Percentiles rank a stretch among this genome's conserved stretches.
These are phyloP conservation scores for Scaptomyza pallida DNA, from an alignment of 1,140 invertebrate species.

Conservation along the genomic window DNA sequence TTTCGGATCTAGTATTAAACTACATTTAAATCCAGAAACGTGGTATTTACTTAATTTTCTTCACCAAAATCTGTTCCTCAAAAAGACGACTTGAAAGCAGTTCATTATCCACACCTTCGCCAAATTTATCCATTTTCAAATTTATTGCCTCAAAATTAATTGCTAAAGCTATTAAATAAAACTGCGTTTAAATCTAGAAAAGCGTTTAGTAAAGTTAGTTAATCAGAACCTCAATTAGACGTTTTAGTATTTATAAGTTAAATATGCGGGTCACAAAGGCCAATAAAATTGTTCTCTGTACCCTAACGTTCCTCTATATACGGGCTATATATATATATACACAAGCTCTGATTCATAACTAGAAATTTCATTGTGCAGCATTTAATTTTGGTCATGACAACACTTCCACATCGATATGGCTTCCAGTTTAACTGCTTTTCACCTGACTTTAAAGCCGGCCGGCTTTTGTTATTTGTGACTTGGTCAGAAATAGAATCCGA, in stretches of 20 bases:
- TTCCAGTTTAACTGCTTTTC: slow-evolving; percentile 40
- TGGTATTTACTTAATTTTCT: too few relatives aligned
- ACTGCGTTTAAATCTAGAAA: too few relatives aligned
- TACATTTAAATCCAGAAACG: too few relatives aligned
- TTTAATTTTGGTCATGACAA: slow-evolving; percentile 31
- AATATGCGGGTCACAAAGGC: neutral
- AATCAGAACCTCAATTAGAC: neutral
- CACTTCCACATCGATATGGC: neutral
- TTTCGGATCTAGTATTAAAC: too few relatives aligned
- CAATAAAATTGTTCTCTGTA: neutral
- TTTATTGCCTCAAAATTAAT: too few relatives aligned
- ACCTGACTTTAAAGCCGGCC: slow-evolving; percentile 18
- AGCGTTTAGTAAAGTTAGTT: neutral
- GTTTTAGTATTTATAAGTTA: neutral
- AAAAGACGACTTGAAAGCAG: too few relatives aligned
- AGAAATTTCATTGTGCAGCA: neutral
- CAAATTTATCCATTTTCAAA: too few relatives aligned
- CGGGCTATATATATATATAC: too few relatives aligned
- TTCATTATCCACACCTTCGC: too few relatives aligned
- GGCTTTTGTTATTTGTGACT: slow-evolving; percentile 20
- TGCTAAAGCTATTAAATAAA: too few relatives aligned
- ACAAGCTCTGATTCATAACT: slow-evolving; percentile 3
- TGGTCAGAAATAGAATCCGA: slow-evolving; percentile 38
- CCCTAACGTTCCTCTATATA: neutral
- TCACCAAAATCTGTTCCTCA: too few relatives aligned